These are phyloP conservation scores for Anguilla japonica DNA, from an alignment of 2,113 vertebrate genomes.

Conservation along the genomic window DNA sequence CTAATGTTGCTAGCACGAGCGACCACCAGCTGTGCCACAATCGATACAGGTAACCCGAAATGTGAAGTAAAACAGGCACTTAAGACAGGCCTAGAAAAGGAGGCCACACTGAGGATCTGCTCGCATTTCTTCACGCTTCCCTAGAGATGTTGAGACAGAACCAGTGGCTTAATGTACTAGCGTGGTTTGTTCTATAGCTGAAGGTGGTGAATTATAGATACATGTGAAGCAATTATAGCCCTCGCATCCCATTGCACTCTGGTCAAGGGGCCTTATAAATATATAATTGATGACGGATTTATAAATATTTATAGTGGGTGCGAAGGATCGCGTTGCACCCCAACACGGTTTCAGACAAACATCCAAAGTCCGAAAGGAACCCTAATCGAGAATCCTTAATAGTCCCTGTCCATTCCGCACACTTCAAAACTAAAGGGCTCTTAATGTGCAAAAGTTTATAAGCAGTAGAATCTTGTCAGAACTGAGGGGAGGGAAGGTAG, in stretches of 20 bases:
- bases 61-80: too few relatives aligned
- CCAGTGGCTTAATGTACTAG: too few relatives aligned
- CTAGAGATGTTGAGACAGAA: too few relatives aligned
- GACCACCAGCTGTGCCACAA: background rate
- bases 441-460: background rate
- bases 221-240: background rate
- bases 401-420: background rate
- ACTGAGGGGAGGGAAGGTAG: background rate
- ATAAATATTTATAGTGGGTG: background rate
- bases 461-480: background rate
- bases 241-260: background rate
- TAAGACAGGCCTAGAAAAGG: too few relatives aligned
- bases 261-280: background rate
- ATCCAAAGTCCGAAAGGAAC: background rate
- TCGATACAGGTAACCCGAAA: too few relatives aligned
- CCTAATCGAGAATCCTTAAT: background rate
- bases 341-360: too few relatives aligned
- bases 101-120: too few relatives aligned
- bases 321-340: background rate
- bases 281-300: background rate
- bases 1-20: background rate
- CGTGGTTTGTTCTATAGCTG: background rate
- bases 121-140: too few relatives aligned
- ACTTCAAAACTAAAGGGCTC: background rate
- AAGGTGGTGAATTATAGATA: conserved; percentile 13